Evolutionary conservation across 2,888 invertebrate species (phyloP).

Genomic region (Ecdyonurus torrentis): DNA sequence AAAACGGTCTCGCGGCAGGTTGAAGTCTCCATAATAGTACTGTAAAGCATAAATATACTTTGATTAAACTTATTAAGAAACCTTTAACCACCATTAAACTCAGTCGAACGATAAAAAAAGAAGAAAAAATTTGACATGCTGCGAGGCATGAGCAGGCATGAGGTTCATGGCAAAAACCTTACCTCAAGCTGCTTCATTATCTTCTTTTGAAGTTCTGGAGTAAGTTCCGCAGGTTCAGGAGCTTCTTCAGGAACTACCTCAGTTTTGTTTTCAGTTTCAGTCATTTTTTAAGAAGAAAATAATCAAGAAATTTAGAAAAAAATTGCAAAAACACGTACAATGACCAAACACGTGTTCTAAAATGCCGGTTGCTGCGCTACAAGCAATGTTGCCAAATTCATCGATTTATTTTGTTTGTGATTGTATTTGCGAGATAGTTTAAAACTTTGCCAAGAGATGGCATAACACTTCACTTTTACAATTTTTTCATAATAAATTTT

Average conservation of each 20-base stretch:
- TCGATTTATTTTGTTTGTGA: too few relatives aligned
- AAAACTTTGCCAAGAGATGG: not conserved
- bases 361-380: not conserved
- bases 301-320: too few relatives aligned
- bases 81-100: too few relatives aligned
- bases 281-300: not conserved
- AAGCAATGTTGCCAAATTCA: not conserved
- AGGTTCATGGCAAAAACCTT: not conserved
- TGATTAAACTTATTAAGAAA: not conserved
- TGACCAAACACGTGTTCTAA: not conserved
- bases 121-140: too few relatives aligned
- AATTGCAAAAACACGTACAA: too few relatives aligned
- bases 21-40: constrained; percentile 78
- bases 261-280: not conserved
- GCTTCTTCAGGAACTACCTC: not conserved
- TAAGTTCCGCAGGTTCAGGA: not conserved
- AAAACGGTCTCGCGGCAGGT: constrained; percentile 84
- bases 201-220: not conserved
- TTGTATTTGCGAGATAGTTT: not conserved
- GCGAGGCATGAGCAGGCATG: too few relatives aligned
- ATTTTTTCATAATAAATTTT: not conserved
- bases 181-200: not conserved
- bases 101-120: too few relatives aligned
- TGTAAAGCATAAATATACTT: constrained; percentile 20
- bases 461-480: not conserved